phyloP scores from a whole-genome alignment of 2,113 vertebrate species.

The Gallinago media region DNA sequence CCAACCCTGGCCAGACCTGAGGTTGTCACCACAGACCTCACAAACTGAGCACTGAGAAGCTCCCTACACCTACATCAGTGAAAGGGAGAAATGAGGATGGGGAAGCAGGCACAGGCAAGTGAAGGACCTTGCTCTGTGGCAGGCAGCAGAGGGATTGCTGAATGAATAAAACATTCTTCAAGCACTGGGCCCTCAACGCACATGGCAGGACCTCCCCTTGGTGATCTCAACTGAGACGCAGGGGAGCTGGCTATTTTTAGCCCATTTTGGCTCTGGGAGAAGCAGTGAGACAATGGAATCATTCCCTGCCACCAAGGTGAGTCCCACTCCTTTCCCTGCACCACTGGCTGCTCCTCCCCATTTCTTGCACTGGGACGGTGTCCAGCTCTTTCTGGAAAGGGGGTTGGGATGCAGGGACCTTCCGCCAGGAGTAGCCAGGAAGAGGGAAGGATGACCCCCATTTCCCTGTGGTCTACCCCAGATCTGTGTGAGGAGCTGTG shows the following conservation, averaged over 20 bases:
- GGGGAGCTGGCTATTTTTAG: neutral
- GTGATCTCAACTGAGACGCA: neutral
- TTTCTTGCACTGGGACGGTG: neutral
- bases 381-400: neutral
- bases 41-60: neutral
- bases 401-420: neutral
- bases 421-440: neutral
- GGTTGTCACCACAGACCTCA: neutral
- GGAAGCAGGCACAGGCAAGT: neutral
- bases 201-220: neutral
- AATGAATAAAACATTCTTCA: neutral
- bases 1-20: neutral
- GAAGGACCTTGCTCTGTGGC: neutral
- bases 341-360: neutral
- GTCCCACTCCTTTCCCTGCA: neutral
- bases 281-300: neutral
- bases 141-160: neutral
- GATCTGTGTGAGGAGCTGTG: neutral
- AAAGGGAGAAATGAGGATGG: neutral
- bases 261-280: neutral
- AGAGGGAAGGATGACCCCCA: neutral
- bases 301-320: neutral
- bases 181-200: neutral
- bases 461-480: neutral
- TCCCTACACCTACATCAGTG: accelerated